phyloP scores from a whole-genome alignment of 1,140 invertebrate species.

The Euwallacea fornicatus region DNA sequence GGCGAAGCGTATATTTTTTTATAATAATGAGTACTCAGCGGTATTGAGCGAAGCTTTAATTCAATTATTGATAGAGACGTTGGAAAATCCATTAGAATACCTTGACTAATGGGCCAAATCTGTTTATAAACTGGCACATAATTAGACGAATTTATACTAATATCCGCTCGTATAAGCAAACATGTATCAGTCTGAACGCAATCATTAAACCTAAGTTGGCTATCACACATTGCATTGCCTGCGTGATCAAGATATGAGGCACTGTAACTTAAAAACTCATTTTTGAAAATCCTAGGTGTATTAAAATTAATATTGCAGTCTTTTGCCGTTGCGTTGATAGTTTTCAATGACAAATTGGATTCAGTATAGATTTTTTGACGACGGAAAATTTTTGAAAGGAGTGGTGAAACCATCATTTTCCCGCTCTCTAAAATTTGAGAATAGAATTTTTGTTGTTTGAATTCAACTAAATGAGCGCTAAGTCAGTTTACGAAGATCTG shows the following conservation, averaged over 20 bases:
- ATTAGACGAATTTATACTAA: conserved; percentile 8
- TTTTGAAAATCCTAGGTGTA: conserved; percentile 19
- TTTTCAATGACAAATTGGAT: conserved; percentile 9
- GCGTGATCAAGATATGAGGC: conserved; percentile 46
- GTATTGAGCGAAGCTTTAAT: no score
- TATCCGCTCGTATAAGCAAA: conserved; percentile 27
- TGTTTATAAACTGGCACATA: conserved; percentile 39
- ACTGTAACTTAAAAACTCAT: conserved; percentile 39
- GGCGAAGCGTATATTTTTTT: conserved; percentile 19
- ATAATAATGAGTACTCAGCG: conserved; percentile 3
- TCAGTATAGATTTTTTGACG: conserved; percentile 33
- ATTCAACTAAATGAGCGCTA: conserved; percentile 28
- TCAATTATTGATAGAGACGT: neutral
- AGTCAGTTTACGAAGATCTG: conserved; percentile 37
- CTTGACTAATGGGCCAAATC: neutral
- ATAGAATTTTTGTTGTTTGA: conserved; percentile 16
- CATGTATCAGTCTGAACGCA: conserved; percentile 29
- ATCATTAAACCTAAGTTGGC: conserved; percentile 31
- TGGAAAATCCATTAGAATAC: conserved; percentile 6
- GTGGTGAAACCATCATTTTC: no score
- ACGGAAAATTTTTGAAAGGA: conserved; percentile 28
- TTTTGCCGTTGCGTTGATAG: neutral
- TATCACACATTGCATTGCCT: conserved; percentile 42
- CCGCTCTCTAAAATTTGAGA: neutral
- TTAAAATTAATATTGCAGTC: conserved; percentile 23